Evolutionary conservation across 37 sponge, comb jelly and placozoan species (phyloP), one percentile per base, ranked within the genome.

Genomic region (Ianthella basta): DNA sequence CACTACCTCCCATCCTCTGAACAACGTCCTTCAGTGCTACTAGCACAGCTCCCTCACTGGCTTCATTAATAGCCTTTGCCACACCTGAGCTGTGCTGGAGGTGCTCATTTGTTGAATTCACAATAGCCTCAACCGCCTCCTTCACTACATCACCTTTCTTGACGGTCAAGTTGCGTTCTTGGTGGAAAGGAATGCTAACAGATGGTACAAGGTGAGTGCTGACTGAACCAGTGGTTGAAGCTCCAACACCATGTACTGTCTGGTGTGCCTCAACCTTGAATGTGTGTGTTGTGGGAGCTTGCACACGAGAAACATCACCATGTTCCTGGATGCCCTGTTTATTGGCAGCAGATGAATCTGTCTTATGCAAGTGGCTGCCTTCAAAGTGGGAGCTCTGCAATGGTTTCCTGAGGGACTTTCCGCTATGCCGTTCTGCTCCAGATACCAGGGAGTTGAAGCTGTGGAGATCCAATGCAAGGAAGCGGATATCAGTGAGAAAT

Each of bases 71-170:
- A 29, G 94, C 94, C n/a, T 34, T 63, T 23, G 94, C 94, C 8
- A 93, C 91, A 21, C 94, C 94, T 60, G 82, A 88, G 20, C 60
- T 80, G 55, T 89, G 94, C 29, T 67, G n/a, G 0, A 93, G 82
- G 23, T 37, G 30, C 19, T 37, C 59, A 82, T 93, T 90, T 0
- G 94, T 91, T 40, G 94, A 88, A 82, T 90, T 93, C 35, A 93
- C 94, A 37, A 93, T 90, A 3, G 79, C 80, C 44, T 81, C 82
- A 0, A 82, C 88, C 18, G 90, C 32, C 34, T 93, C 91, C 39
- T 82, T 44, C 18, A 85, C 84, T 1, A 93, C 77, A 70, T 87
- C 55, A 6, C 67, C 90, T 69, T 81, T 73, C 84, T 87, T 89
- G 1, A 93, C 70, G 21, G 88, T 87, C 20, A 93, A 72, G 57